A percentile compares a stretch with the other conserved stretches of the same genome.
phyloP scores from a whole-genome alignment of 2,888 invertebrate species.

The Endomychus coccineus region DNA sequence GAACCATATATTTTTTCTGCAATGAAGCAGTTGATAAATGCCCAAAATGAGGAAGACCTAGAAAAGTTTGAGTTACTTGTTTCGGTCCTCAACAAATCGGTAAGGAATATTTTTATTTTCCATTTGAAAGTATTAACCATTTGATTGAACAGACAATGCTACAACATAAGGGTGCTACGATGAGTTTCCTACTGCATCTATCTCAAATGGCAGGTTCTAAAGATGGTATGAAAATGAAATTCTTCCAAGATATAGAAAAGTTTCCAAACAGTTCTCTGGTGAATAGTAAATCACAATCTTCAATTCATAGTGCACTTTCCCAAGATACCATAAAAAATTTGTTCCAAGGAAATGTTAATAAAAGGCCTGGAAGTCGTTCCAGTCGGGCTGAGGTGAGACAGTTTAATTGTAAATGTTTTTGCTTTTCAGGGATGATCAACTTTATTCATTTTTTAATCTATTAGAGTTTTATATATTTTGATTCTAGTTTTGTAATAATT shows the following conservation, averaged over 20 bases:
- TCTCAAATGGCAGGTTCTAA: conserved; percentile 18
- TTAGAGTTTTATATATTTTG: background rate
- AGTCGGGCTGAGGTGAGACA: conserved; percentile 20
- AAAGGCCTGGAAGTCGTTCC: conserved; percentile 12
- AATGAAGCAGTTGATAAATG: conserved; percentile 27
- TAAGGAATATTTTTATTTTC: conserved; percentile 21
- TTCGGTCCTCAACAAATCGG: conserved; percentile 35
- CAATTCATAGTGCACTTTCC: conserved; percentile 27
- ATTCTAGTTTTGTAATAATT: conserved; percentile 8
- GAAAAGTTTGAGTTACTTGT: conserved; percentile 37
- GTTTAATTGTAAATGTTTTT: background rate
- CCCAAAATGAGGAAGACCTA: conserved; percentile 26
- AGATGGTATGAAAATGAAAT: conserved; percentile 22
- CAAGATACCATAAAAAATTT: conserved; percentile 32
- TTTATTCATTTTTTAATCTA: background rate
- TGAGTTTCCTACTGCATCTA: conserved; percentile 34
- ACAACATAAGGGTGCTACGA: conserved; percentile 31
- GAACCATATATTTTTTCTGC: conserved; percentile 32
- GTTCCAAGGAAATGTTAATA: conserved; percentile 22
- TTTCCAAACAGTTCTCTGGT: conserved; percentile 19
- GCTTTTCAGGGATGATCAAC: background rate
- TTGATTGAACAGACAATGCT: conserved; percentile 31
- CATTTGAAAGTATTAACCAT: background rate
- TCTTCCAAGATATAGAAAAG: conserved; percentile 29
- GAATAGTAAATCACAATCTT: conserved; percentile 23